Percentiles rank a stretch among this genome's conserved stretches.
Conservation (phyloP, 1,140 invertebrate genomes). For the Sitophilus oryzae region DNA sequence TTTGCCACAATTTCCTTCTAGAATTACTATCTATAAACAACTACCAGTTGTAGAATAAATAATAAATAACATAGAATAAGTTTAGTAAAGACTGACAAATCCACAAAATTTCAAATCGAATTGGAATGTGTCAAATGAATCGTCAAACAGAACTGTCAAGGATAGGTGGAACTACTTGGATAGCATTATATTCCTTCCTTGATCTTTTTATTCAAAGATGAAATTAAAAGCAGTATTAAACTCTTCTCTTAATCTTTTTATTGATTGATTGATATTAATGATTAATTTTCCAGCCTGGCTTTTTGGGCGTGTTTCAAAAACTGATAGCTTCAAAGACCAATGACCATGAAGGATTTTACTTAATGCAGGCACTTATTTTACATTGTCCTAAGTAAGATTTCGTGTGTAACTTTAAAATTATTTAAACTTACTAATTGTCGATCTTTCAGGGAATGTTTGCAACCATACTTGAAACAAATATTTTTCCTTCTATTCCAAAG, state of each 20-base stretch:
- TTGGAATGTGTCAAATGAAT: too few relatives aligned
- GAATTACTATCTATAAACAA: too few relatives aligned
- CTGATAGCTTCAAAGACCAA: slow-evolving; percentile 91
- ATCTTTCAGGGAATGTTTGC: slow-evolving; percentile 56
- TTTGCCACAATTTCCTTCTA: too few relatives aligned
- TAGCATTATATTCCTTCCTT: too few relatives aligned
- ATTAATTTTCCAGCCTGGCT: slow-evolving; percentile 60
- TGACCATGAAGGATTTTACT: slow-evolving; percentile 92
- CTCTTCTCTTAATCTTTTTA: not conserved
- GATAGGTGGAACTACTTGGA: too few relatives aligned
- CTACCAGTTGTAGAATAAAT: too few relatives aligned
- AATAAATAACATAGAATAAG: too few relatives aligned
- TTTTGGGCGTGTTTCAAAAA: slow-evolving; percentile 95
- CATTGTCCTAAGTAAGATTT: slow-evolving; percentile 58
- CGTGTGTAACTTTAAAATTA: not conserved
- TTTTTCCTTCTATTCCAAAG: slow-evolving; percentile 89
- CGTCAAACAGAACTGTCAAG: too few relatives aligned
- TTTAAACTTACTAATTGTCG: slow-evolving; percentile 12
- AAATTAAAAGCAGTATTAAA: too few relatives aligned
- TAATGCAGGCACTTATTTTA: slow-evolving; percentile 79
- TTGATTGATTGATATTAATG: not conserved
- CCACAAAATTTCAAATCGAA: too few relatives aligned
- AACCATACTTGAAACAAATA: slow-evolving; percentile 78
- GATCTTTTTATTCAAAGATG: too few relatives aligned
- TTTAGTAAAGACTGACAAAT: too few relatives aligned